phyloP scores from a whole-genome alignment of 2,797 vertebrate species.

The Poliocrania exsul region DNA sequence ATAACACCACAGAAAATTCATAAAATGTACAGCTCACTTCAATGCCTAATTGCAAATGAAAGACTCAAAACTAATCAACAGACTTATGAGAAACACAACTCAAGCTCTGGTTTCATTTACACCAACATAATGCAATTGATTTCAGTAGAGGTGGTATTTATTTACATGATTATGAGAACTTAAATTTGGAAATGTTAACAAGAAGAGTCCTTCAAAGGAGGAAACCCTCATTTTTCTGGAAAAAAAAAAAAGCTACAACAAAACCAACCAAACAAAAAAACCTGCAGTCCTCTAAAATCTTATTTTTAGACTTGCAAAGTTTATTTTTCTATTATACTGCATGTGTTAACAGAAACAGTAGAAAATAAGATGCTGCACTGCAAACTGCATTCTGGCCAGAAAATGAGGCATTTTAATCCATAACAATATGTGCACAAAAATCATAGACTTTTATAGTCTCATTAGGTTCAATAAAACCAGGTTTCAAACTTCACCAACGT shows the following conservation, averaged over 20 bases:
- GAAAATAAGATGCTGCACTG: not conserved
- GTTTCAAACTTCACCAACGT: not conserved
- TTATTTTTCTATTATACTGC: not conserved
- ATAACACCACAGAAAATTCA: not conserved
- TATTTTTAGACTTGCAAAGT: not conserved
- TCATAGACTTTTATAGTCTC: accelerated
- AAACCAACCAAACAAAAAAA: not conserved
- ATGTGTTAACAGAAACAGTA: not conserved
- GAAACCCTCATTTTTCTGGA: not conserved
- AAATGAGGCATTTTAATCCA: not conserved
- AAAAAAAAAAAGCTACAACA: not conserved
- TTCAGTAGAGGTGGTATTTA: not conserved
- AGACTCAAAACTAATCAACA: not conserved
- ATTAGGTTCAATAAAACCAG: not conserved
- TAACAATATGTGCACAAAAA: accelerated
- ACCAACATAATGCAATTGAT: not conserved
- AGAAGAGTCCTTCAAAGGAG: not conserved
- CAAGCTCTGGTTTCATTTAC: not conserved
- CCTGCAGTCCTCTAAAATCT: not conserved
- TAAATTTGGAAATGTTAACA: not conserved
- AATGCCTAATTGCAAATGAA: not conserved
- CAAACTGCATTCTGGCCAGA: not conserved
- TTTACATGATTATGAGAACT: not conserved
- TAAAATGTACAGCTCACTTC: not conserved
- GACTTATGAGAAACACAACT: not conserved